These are phyloP conservation scores for Brachyhypopomus occidentalis DNA, from an alignment of 2,113 vertebrate species.

Conservation along the genomic window DNA sequence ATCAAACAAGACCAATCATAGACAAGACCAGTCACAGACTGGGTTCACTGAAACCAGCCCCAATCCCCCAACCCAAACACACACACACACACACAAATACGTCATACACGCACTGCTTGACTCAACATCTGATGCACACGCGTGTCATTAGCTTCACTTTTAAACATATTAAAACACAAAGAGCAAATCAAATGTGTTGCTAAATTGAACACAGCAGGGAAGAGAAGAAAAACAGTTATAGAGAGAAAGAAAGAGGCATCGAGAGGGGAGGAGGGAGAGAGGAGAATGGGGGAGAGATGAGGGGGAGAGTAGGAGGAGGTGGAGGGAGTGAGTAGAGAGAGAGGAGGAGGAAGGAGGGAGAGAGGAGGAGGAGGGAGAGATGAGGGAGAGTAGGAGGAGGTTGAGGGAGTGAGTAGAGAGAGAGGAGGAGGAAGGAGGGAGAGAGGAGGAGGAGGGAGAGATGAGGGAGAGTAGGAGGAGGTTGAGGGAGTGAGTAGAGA, in stretches of 20 bases:
- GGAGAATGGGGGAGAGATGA: neutral
- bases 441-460: too few relatives aligned
- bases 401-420: too few relatives aligned
- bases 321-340: neutral
- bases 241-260: neutral
- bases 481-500: neutral
- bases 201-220: neutral
- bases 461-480: neutral
- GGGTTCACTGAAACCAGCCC: too few relatives aligned
- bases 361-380: neutral
- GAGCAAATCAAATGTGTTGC: neutral
- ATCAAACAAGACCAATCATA: too few relatives aligned
- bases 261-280: neutral
- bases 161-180: neutral
- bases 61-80: too few relatives aligned
- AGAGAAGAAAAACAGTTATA: neutral
- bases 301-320: neutral
- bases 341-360: neutral
- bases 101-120: neutral
- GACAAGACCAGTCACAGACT: too few relatives aligned
- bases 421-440: too few relatives aligned
- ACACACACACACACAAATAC: neutral
- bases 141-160: neutral
- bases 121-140: slow-evolving; percentile 17
- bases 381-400: too few relatives aligned